A percentile compares a stretch with the other conserved stretches of the same genome.
Conservation (phyloP, 2,797 vertebrate genomes). For the Setipinna tenuifilis region DNA sequence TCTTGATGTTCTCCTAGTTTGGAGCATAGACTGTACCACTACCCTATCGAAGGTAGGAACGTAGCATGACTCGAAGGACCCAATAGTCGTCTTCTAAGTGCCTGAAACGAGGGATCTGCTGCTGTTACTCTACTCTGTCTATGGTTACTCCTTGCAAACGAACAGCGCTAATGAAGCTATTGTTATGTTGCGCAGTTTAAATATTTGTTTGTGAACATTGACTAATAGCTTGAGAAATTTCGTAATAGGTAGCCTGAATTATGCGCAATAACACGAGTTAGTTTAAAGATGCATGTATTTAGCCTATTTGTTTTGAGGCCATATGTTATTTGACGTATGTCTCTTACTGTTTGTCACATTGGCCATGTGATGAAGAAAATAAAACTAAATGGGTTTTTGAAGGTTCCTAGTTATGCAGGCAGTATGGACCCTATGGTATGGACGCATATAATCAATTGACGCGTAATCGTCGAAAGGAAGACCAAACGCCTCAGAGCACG, state of each 20-base stretch:
- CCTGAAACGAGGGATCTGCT: background rate
- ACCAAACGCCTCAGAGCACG: background rate
- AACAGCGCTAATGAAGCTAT: too few species aligned
- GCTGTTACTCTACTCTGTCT: too few species aligned
- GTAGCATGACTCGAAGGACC: background rate
- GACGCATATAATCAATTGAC: background rate
- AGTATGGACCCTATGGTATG: too few species aligned
- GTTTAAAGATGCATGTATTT: background rate
- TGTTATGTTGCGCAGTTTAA: too few species aligned
- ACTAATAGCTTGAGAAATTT: background rate
- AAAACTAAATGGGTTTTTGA: background rate
- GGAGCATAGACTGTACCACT: background rate
- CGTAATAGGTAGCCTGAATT: background rate
- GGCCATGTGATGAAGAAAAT: background rate
- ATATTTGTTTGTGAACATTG: too few species aligned
- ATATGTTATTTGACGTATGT: background rate
- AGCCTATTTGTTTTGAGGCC: background rate
- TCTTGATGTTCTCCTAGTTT: background rate
- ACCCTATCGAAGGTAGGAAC: background rate
- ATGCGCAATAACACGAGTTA: background rate
- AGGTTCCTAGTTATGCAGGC: background rate
- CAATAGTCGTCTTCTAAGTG: slow-evolving; percentile 14
- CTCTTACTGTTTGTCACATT: background rate
- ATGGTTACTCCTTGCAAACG: too few species aligned
- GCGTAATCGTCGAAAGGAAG: background rate